Percentiles rank a stretch among this genome's conserved stretches.
phyloP scores from a whole-genome alignment of 2,888 invertebrate species.

The Xestoiulus laeticollis region DNA sequence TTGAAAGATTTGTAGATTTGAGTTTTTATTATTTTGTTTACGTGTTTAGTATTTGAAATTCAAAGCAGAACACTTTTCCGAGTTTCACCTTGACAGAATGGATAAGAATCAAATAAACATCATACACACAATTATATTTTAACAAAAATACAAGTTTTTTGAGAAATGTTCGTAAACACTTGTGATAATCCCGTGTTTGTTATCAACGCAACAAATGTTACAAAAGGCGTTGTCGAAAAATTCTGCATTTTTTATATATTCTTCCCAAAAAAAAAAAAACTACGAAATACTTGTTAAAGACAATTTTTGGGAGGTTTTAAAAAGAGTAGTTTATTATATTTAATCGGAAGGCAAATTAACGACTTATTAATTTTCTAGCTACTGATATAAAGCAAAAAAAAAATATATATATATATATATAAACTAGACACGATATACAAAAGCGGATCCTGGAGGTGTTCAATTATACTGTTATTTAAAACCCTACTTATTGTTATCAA shows the following conservation, averaged over 20 bases:
- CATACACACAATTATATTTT: too few relatives aligned
- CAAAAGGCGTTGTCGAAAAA: slow-evolving; percentile 36
- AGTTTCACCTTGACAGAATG: slow-evolving; percentile 27
- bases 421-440: slow-evolving; percentile 36
- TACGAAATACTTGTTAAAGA: background rate
- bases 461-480: slow-evolving; percentile 2
- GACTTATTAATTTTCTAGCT: slow-evolving; percentile 20
- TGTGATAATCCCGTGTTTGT: background rate
- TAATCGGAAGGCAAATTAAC: background rate
- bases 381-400: background rate
- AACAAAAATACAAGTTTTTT: background rate
- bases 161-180: slow-evolving; percentile 30
- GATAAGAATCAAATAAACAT: background rate
- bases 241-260: slow-evolving; percentile 38
- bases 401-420: background rate
- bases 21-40: background rate
- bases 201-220: slow-evolving; percentile 36
- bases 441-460: slow-evolving; percentile 43
- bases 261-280: background rate
- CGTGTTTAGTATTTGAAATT: background rate
- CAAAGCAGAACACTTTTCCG: background rate
- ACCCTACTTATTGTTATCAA: slow-evolving; percentile 15
- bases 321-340: slow-evolving; percentile 38
- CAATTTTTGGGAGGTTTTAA: background rate
- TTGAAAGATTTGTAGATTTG: background rate